Conservation (phyloP, 2,888 invertebrate genomes). For the Pammene fasciana region DNA sequence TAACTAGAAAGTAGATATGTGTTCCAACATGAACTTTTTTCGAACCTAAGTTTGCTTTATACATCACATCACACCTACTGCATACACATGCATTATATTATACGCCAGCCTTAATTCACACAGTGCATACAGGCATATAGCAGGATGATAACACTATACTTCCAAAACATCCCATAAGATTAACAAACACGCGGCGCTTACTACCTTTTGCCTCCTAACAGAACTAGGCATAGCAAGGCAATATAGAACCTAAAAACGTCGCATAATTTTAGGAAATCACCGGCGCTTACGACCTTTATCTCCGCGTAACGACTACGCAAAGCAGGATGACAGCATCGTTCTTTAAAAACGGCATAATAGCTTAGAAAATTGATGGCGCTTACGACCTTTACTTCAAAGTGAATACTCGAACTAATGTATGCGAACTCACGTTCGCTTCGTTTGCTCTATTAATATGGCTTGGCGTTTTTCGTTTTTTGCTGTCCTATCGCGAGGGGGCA, state of each 20-base stretch:
- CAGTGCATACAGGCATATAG: not conserved
- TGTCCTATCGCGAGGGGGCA: slow-evolving; percentile 6
- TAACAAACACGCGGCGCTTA: not conserved
- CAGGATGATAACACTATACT: not conserved
- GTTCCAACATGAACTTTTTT: too few species aligned
- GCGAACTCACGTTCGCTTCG: slow-evolving; percentile 5
- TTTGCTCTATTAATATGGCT: slow-evolving; percentile 14
- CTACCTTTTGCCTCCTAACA: not conserved
- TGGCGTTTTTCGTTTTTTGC: slow-evolving; percentile 9
- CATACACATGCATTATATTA: slow-evolving; percentile 3
- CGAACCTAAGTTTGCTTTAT: not conserved
- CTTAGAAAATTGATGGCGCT: not conserved
- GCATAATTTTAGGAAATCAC: not conserved
- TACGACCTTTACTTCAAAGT: not conserved
- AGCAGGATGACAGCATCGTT: not conserved
- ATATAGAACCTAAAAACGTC: not conserved
- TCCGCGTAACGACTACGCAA: too few species aligned
- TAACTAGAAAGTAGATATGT: too few species aligned
- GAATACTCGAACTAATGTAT: slow-evolving; percentile 2
- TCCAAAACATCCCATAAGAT: not conserved
- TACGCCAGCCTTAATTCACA: not conserved
- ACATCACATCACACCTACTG: not conserved
- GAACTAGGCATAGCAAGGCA: not conserved
- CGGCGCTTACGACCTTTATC: not conserved
- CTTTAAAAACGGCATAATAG: not conserved